Conservation (phyloP, 2,797 vertebrate species). For the Chaetophractus vellerosus region DNA sequence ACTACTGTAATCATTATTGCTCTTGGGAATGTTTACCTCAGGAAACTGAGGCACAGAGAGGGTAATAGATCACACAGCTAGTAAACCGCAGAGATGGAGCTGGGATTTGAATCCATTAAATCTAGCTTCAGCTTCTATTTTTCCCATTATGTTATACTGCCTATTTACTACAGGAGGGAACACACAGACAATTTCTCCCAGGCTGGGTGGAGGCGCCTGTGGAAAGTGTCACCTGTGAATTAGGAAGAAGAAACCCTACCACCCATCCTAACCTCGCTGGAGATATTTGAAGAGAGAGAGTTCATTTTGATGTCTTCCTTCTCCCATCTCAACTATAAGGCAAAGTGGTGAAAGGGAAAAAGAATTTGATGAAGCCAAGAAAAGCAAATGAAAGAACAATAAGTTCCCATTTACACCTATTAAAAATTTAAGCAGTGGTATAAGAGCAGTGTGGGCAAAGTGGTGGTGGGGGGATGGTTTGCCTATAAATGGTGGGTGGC, state of each 20-base stretch:
- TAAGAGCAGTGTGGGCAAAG: constrained; percentile 38
- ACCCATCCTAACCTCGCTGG: background rate
- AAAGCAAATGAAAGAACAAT: constrained; percentile 62
- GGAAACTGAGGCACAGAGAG: constrained; percentile 29
- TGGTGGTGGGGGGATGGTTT: background rate
- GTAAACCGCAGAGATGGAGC: background rate
- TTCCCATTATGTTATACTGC: background rate
- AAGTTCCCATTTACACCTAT: constrained; percentile 71
- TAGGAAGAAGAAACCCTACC: constrained; percentile 30
- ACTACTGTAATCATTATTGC: background rate
- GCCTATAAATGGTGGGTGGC: constrained; percentile 37
- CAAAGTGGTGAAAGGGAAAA: background rate
- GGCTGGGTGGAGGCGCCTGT: background rate
- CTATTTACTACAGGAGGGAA: constrained; percentile 2
- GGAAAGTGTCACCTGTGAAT: background rate
- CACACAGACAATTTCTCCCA: background rate
- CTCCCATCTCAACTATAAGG: constrained; percentile 26
- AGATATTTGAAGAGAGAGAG: background rate
- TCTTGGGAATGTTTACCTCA: background rate
- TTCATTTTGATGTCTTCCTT: constrained; percentile 64
- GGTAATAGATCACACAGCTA: background rate
- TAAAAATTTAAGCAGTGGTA: constrained; percentile 73
- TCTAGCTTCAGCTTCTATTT: background rate
- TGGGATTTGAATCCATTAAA: background rate
- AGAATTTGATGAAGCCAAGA: constrained; percentile 39